These are phyloP conservation scores for Anguilla pacifica DNA, from an alignment of 2,797 vertebrate genomes.

Conservation along the genomic window DNA sequence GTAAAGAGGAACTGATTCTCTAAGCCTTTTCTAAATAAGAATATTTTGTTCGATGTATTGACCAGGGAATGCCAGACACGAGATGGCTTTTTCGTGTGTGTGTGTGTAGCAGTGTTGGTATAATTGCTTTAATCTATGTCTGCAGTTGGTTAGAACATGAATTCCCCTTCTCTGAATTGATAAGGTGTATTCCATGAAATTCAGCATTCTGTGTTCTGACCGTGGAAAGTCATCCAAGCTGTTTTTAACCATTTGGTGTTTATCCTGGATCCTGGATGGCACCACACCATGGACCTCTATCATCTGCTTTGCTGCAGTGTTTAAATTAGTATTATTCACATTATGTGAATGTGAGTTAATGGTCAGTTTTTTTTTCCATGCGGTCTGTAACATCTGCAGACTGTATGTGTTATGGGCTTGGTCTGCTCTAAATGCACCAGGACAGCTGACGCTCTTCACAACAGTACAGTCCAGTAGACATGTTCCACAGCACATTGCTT, in stretches of 20 bases:
- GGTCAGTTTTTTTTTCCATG: background rate
- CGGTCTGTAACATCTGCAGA: background rate
- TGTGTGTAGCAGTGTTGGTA: background rate
- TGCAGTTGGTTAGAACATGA: background rate
- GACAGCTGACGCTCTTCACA: background rate
- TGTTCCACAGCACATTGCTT: background rate
- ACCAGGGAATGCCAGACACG: background rate
- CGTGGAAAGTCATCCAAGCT: background rate
- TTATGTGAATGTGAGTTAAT: background rate
- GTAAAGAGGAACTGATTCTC: background rate
- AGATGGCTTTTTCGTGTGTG: background rate
- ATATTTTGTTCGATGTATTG: background rate
- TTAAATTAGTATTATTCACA: background rate
- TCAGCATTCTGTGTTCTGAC: background rate
- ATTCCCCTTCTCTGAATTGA: background rate
- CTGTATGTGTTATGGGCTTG: background rate
- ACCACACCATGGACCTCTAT: background rate
- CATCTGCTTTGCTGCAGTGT: background rate
- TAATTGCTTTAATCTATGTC: background rate
- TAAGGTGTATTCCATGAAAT: background rate
- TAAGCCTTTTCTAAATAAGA: background rate
- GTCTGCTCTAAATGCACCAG: background rate
- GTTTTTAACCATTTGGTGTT: background rate
- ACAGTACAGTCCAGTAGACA: background rate
- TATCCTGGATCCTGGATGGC: background rate